phyloP scores from a whole-genome alignment of 53 echinoderm and acorn worm species.

The Henricia sp. region DNA sequence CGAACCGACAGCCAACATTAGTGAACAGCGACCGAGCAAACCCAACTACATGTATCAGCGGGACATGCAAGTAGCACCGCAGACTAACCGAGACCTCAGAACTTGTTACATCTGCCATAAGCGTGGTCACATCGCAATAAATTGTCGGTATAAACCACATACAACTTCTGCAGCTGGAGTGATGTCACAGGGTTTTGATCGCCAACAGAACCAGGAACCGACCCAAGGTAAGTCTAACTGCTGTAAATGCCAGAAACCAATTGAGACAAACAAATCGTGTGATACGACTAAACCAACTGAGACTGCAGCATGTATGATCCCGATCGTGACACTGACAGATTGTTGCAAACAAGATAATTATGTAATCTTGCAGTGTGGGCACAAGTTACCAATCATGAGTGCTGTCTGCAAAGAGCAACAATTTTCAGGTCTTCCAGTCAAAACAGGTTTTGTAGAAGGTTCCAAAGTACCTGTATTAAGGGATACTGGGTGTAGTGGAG shows the following conservation, averaged over 20 bases:
- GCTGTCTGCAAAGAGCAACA: constrained; percentile 14
- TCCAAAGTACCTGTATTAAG: constrained; percentile 29
- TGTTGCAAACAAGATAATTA: background rate
- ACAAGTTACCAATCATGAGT: constrained; percentile 8
- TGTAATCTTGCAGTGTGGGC: background rate
- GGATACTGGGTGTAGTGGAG: constrained; percentile 53
- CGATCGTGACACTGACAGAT: background rate
- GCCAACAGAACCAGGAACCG: background rate
- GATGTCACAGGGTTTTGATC: too few relatives aligned
- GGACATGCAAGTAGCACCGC: background rate
- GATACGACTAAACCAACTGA: background rate
- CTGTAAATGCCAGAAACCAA: background rate
- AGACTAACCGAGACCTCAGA: background rate
- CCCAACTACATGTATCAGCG: background rate
- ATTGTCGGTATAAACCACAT: background rate
- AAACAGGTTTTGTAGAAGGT: background rate
- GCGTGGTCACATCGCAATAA: background rate
- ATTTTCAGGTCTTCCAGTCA: constrained; percentile 39
- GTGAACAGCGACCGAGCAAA: background rate
- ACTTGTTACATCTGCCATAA: background rate
- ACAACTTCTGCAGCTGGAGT: background rate
- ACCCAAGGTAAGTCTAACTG: background rate
- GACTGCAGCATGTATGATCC: background rate
- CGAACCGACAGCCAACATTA: background rate
- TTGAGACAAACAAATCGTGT: background rate